Evolutionary conservation across 2,797 vertebrate genomes (phyloP), one percentile per base, ranked within the genome.

Genomic region (Lepus oiostolus): DNA sequence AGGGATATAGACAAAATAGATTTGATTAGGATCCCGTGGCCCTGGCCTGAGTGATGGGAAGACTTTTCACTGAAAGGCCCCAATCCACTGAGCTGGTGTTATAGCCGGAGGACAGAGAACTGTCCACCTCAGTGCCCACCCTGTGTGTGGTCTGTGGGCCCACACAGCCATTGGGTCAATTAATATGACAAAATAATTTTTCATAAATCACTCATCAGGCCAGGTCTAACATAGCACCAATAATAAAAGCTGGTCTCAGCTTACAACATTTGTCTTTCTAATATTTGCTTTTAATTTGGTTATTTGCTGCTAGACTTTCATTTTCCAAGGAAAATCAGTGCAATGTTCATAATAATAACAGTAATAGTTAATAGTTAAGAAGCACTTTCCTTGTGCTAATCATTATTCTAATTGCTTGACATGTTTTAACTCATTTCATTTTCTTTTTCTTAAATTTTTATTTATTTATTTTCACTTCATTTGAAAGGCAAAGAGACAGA

Each of bases 351-450:
- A 80, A 77, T 6, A 67, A 60, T 35, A 68, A 52, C 71, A 54
- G 47, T 5, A 30, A 8, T 32, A 79, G 42, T 47, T 47, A 47
- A 47, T 47, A 47, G 42, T 79, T 83, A 86, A 54, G 42, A 94
- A 93, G 22, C 28, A 24, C 14, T 79, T 70, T 88, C 7, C 19
- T 11, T 50, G 22, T 70, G 47, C 38, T 83, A 50, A 10, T 26
- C 62, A 77, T 70, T 95, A 32, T 77, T 90, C 84, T 60, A 30
- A 89, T 50, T 42, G n/a, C 24, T 81, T 60, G 35, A 21, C 14
- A 32, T 38, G 12, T 72, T 82, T 94, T 88, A 72, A 80, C 26
- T 88, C 38, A 71, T 71, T 82, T 72, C 26, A 84, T 87, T 79
- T 87, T 86, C 76, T 47, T 47, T 47, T 47, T 47, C 42, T 47